These are phyloP conservation scores for Coecobrya sp. DNA, from an alignment of 2,888 invertebrate species.

Conservation along the genomic window DNA sequence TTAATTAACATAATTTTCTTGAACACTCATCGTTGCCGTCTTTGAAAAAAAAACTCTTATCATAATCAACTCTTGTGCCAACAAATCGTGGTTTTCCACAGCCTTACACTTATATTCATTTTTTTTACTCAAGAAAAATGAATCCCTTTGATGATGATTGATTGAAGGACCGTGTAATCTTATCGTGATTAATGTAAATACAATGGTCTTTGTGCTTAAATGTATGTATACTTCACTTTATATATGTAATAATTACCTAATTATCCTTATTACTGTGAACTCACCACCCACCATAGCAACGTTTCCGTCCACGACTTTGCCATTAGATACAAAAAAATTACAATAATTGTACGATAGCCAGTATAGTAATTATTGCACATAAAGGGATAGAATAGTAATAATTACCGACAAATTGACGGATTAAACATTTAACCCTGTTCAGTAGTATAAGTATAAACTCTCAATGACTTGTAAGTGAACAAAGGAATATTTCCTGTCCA, in stretches of 20 bases:
- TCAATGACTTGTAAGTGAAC: no score
- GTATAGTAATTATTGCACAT: background rate
- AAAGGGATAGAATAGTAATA: background rate
- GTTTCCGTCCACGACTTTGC: constrained; percentile 66
- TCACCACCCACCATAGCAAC: background rate
- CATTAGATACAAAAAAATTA: background rate
- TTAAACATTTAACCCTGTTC: background rate
- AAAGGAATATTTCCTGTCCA: background rate
- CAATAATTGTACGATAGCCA: background rate
- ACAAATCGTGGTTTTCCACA: constrained; percentile 67
- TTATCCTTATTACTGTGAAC: background rate
- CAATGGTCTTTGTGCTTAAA: background rate
- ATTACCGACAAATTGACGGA: no score
- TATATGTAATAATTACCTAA: no score
- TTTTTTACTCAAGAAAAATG: background rate
- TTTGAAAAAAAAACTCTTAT: background rate
- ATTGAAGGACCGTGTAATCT: background rate
- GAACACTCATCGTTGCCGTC: background rate
- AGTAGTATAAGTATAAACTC: background rate
- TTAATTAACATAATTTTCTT: background rate
- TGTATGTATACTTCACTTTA: background rate
- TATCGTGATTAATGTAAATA: background rate
- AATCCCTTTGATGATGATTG: background rate
- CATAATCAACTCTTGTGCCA: constrained; percentile 73
- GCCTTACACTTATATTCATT: constrained; percentile 52